Conservation (phyloP, 2,113 vertebrate genomes). For the Barbus barbus region DNA sequence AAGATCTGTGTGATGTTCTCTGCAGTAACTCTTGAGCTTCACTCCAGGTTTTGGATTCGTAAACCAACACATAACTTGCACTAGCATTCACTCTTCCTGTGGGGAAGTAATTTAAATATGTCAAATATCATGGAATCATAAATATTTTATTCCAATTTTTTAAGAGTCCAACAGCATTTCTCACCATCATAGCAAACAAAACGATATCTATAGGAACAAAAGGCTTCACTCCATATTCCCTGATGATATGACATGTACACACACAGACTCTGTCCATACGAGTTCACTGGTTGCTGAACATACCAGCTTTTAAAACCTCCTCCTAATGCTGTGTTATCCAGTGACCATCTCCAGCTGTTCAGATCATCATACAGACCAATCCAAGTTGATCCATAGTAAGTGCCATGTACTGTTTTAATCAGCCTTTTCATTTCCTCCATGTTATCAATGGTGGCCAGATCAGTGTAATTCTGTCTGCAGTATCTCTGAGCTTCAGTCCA, state of each 20-base stretch:
- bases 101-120: not conserved
- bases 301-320: slow-evolving; percentile 38
- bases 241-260: not conserved
- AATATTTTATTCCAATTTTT: not conserved
- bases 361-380: slow-evolving; percentile 45
- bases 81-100: not conserved
- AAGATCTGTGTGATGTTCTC: slow-evolving; percentile 25
- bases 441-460: slow-evolving; percentile 43
- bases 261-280: slow-evolving; percentile 29
- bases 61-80: not conserved
- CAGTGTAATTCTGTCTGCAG: slow-evolving; percentile 42
- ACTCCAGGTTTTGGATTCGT: not conserved
- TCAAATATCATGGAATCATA: not conserved
- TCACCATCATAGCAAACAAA: slow-evolving; percentile 39
- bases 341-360: slow-evolving; percentile 1
- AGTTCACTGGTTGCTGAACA: not conserved
- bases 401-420: not conserved
- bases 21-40: slow-evolving; percentile 14
- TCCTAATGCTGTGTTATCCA: not conserved
- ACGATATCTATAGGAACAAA: not conserved
- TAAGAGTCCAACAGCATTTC: not conserved
- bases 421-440: slow-evolving; percentile 23
- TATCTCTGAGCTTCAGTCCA: slow-evolving; percentile 47
- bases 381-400: slow-evolving; percentile 1
- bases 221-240: not conserved